Evolutionary conservation across 2,113 vertebrate genomes (phyloP), one percentile per base, ranked within the genome.

Genomic region (Paedocypris sp.): DNA sequence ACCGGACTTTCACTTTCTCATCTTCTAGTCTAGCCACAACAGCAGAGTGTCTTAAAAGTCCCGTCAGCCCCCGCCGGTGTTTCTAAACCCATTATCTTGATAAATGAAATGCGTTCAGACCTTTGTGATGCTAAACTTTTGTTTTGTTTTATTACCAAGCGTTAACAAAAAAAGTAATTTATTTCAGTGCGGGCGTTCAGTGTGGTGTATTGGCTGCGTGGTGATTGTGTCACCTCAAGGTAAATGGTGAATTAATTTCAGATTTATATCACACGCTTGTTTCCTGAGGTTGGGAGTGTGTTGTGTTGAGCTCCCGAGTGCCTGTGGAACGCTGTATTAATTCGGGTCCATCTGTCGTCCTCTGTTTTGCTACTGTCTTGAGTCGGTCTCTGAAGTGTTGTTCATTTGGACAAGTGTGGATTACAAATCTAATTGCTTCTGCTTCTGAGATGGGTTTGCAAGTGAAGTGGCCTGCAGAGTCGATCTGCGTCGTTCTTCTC

Each of bases 361-460:
- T 42, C 19, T 32, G 33, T 61, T 47, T 39, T 39, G 15, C 23
- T n/a, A 19, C 25, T 48, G 50, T 45, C 42, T 35, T 54, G 41
- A 64, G 10, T 19, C 20, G 10, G 33, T 43, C 5, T 25, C 23
- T 20, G 13, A 64, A 19, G 15, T 2, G 6, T 59, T 52, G 22
- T 46, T 64, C 9, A 10, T 42, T 54, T 60, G 36, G 43, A 35
- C 23, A 42, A 16, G 29, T 46, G 23, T 16, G 25, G 11, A 54
- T 60, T 50, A 50, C 29, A 53, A 33, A 49, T 42, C 36, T 56
- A 45, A 46, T 64, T 33, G 45, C 23, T 36, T 33, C 48, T 49
- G 11, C 42, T 63, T 11, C 8, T 60, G 47, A 41, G 25, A 53
- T 45, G 18, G 31, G 22, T 6, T 49, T 46, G 31, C 11, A 20